These are phyloP conservation scores for Mylabris phalerata DNA, from an alignment of 1,140 invertebrate genomes.

Conservation along the genomic window DNA sequence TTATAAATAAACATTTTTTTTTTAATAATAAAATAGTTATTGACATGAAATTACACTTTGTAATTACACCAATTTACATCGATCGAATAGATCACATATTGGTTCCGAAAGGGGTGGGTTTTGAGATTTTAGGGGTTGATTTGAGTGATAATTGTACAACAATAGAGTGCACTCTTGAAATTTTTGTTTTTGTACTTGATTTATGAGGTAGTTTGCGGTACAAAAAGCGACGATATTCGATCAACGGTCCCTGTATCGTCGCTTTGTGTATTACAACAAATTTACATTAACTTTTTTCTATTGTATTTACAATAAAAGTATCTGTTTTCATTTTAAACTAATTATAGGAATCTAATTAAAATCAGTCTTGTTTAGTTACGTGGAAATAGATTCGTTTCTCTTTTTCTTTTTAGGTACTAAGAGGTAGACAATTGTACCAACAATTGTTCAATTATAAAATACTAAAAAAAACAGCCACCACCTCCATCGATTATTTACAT, in stretches of 20 bases:
- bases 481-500: background rate
- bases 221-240: slow-evolving; percentile 4
- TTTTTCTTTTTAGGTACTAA: slow-evolving; percentile 8
- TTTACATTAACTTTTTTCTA: slow-evolving; percentile 1
- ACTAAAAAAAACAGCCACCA: background rate
- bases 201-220: slow-evolving; percentile 12
- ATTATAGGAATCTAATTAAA: slow-evolving; percentile 31
- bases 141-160: background rate
- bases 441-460: background rate
- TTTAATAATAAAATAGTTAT: slow-evolving; percentile 42
- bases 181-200: slow-evolving; percentile 9
- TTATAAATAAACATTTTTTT: slow-evolving; percentile 34
- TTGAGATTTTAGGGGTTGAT: slow-evolving; percentile 1
- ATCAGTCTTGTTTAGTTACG: slow-evolving; percentile 35
- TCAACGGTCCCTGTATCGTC: background rate
- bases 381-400: slow-evolving; percentile 19
- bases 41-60: slow-evolving; percentile 37
- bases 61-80: slow-evolving; percentile 35
- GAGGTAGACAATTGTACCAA: slow-evolving; percentile 23
- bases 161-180: background rate
- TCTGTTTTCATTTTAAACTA: slow-evolving; percentile 10
- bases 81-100: slow-evolving; percentile 30
- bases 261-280: slow-evolving; percentile 5
- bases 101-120: slow-evolving; percentile 18
- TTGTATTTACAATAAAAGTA: slow-evolving; percentile 13